Evolutionary conservation across 2,888 invertebrate species (phyloP).

Genomic region (Synergus umbraculus): DNA sequence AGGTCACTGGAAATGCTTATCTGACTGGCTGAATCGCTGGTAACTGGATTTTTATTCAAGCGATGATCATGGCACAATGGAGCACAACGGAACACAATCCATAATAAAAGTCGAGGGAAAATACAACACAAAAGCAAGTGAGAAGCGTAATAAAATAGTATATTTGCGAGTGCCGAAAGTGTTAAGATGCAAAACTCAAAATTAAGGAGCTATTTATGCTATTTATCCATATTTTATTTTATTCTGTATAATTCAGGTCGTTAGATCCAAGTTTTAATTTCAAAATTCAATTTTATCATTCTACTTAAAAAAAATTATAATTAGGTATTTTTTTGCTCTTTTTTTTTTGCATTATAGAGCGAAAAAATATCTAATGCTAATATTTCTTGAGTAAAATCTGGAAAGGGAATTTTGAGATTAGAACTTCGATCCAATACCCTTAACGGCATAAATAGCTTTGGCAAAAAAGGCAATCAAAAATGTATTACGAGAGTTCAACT

Average conservation of each 20-base stretch:
- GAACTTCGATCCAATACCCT: too few species aligned
- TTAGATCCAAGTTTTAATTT: too few species aligned
- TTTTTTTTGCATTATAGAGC: too few species aligned
- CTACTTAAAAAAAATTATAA: too few species aligned
- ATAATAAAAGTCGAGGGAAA: conserved; percentile 62
- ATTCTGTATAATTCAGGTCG: not conserved
- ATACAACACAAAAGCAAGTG: conserved; percentile 66
- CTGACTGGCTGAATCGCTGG: conserved; percentile 77
- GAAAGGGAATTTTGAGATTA: too few species aligned
- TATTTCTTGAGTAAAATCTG: too few species aligned
- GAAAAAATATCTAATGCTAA: too few species aligned
- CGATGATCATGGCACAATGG: conserved; percentile 74
- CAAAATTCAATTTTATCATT: too few species aligned
- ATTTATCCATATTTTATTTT: not conserved
- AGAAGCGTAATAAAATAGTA: conserved; percentile 60
- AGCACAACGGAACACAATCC: conserved; percentile 71
- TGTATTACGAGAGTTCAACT: not conserved
- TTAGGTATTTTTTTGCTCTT: too few species aligned
- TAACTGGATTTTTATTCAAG: conserved; percentile 71
- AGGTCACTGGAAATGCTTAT: conserved; percentile 77
- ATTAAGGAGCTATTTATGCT: conserved; percentile 23
- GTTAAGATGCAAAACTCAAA: conserved; percentile 31
- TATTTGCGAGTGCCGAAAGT: conserved; percentile 22
- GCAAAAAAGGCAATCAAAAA: not conserved
- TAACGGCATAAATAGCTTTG: not conserved